Evolutionary conservation across 2,797 vertebrate species (phyloP).

Genomic region (Tenualosa ilisha): DNA sequence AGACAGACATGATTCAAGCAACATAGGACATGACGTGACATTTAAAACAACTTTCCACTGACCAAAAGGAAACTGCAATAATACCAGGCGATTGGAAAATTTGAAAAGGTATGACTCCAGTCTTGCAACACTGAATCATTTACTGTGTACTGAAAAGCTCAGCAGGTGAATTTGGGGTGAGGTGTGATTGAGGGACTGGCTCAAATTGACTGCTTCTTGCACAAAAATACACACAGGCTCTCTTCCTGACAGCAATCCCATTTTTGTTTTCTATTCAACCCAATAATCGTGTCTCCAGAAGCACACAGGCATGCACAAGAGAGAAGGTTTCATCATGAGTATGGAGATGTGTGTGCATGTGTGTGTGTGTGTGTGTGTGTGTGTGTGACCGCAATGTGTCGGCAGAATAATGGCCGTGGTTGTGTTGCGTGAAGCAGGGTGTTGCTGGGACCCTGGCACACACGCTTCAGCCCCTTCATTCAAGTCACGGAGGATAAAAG

Average conservation of each 20-base stretch:
- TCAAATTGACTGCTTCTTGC: background rate
- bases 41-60: background rate
- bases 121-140: background rate
- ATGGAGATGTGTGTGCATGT: background rate
- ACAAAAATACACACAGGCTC: background rate
- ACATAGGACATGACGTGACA: no score
- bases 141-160: background rate
- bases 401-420: background rate
- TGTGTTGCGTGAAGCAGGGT: background rate
- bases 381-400: background rate
- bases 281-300: background rate
- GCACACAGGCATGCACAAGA: background rate
- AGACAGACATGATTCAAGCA: background rate
- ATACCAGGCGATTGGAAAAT: background rate
- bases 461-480: background rate
- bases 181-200: background rate
- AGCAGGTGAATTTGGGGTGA: background rate
- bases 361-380: background rate
- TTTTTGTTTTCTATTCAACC: background rate
- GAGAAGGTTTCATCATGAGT: background rate
- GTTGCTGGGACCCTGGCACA: background rate
- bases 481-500: slow-evolving; percentile 11
- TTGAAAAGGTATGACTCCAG: background rate
- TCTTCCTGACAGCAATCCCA: background rate
- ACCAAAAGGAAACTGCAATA: background rate